Conservation (phyloP, 2,113 vertebrate species). For the Harpagus bidentatus region DNA sequence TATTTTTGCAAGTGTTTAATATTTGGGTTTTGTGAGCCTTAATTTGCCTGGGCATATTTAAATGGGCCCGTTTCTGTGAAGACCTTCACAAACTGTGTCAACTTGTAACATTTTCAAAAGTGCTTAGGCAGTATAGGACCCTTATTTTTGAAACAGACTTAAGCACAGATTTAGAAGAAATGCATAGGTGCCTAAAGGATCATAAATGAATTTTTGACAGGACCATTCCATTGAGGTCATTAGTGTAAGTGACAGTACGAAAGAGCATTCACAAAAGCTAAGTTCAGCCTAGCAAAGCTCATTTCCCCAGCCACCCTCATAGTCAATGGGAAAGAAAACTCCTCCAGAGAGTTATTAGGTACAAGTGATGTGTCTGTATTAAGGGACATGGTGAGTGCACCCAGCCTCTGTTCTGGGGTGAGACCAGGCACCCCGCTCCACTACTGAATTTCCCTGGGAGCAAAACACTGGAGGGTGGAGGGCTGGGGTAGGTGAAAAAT, state of each 20-base stretch:
- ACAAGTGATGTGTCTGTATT: accelerated
- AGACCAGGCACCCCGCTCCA: accelerated
- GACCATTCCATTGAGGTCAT: background rate
- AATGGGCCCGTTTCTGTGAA: background rate
- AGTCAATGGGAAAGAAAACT: background rate
- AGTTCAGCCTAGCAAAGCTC: background rate
- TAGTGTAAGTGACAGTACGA: background rate
- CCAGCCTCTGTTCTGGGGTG: background rate
- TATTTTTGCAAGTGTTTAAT: background rate
- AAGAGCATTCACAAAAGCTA: background rate
- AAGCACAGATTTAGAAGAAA: background rate
- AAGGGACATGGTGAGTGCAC: accelerated
- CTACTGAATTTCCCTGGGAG: background rate
- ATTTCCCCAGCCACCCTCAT: background rate
- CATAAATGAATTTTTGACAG: background rate
- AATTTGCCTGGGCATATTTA: background rate
- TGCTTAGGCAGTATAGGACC: background rate
- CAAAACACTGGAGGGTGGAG: background rate
- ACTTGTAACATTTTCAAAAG: background rate
- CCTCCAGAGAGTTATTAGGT: background rate
- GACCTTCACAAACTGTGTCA: accelerated
- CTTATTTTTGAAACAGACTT: background rate
- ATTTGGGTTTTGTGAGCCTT: background rate
- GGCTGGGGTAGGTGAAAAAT: background rate
- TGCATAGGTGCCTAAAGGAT: background rate